Evolutionary conservation across 2,888 invertebrate genomes (phyloP).

Genomic region (Conchocele bisecta): DNA sequence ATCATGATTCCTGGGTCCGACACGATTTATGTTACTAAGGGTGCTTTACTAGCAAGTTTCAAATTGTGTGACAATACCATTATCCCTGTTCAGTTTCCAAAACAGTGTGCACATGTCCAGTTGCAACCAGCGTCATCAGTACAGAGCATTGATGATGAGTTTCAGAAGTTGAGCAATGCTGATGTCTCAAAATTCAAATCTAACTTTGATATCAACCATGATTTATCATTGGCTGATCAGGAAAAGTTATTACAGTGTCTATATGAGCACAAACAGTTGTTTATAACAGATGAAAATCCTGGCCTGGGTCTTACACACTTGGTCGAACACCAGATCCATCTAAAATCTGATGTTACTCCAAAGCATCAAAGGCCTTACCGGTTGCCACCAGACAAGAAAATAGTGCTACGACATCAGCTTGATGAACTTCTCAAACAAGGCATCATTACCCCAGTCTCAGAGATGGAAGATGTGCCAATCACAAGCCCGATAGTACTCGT

Average conservation of each 20-base stretch:
- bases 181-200: background rate
- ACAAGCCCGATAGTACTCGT: constrained; percentile 39
- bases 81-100: no score
- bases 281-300: constrained; percentile 20
- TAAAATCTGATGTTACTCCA: constrained; percentile 13
- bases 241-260: no score
- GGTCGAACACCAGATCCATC: constrained; percentile 27
- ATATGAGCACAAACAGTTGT: constrained; percentile 12
- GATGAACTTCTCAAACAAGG: constrained; percentile 31
- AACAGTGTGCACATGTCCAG: no score
- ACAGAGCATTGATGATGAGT: no score
- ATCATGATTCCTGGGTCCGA: background rate
- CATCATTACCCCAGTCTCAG: constrained; percentile 19
- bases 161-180: no score
- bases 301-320: constrained; percentile 7
- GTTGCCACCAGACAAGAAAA: constrained; percentile 31
- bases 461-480: constrained; percentile 32
- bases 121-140: no score
- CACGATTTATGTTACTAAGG: no score
- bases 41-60: no score
- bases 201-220: background rate
- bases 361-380: constrained; percentile 35
- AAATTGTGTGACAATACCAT: no score
- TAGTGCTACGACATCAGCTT: constrained; percentile 26
- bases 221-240: no score